A percentile compares a stretch with the other conserved stretches of the same genome.
phyloP scores from a whole-genome alignment of 2,113 vertebrate genomes.

The Aspidoscelis tigris region DNA sequence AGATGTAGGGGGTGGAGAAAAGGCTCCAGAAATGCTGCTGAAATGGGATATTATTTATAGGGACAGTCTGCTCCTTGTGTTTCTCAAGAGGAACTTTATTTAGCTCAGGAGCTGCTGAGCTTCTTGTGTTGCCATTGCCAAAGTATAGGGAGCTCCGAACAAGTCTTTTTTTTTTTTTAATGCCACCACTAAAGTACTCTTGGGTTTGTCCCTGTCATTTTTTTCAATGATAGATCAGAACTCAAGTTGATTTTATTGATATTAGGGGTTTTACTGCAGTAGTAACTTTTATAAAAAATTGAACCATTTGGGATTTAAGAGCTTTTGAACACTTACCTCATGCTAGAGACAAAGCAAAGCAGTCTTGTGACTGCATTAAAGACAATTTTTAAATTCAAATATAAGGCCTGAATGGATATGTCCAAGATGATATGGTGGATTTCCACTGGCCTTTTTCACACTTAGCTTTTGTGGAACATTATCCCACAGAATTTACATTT shows the following conservation, averaged over 20 bases:
- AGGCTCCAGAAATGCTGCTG: slow-evolving; percentile 48
- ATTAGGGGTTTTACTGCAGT: no score
- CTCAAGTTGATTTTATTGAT: background rate
- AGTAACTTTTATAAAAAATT: background rate
- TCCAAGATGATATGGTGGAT: background rate
- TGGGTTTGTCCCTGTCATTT: background rate
- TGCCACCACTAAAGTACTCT: background rate
- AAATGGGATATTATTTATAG: slow-evolving; percentile 60
- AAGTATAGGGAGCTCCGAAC: slow-evolving; percentile 6
- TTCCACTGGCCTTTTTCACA: background rate
- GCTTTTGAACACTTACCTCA: no score
- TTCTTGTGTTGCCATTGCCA: slow-evolving; percentile 27
- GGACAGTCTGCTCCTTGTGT: background rate
- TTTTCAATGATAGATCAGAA: background rate
- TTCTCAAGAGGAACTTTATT: slow-evolving; percentile 14
- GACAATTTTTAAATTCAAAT: background rate
- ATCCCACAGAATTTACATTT: no score
- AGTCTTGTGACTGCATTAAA: no score
- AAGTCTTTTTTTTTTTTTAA: no score
- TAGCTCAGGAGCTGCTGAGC: background rate
- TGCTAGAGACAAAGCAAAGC: no score
- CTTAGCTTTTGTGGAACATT: no score
- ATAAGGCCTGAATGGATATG: background rate
- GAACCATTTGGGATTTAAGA: no score
- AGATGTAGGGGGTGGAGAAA: slow-evolving; percentile 62